A percentile compares a stretch with the other conserved stretches of the same genome.
Evolutionary conservation across 2,113 vertebrate species (phyloP).

Genomic region (Polypterus bichir): DNA sequence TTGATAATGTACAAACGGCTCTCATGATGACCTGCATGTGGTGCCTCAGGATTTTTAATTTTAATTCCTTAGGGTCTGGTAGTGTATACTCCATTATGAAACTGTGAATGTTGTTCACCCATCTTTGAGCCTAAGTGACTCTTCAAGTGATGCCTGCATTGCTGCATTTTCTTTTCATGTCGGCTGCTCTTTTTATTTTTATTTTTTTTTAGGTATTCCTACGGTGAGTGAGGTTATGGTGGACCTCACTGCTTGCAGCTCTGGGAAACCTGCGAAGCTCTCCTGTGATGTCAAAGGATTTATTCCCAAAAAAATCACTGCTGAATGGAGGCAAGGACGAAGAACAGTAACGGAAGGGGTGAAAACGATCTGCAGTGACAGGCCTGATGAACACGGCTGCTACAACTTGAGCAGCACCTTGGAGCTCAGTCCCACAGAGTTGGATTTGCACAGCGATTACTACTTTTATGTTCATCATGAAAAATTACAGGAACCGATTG

Average conservation of each 20-base stretch:
- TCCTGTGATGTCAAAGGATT: conserved; percentile 3
- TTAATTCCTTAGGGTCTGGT: too few species aligned
- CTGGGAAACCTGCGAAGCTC: background rate
- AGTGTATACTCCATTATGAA: too few species aligned
- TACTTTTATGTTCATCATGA: background rate
- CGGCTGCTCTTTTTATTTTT: too few species aligned
- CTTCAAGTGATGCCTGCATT: too few species aligned
- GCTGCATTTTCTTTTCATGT: too few species aligned
- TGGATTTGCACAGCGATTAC: conserved; percentile 5
- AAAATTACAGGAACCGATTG: background rate
- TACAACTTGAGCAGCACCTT: background rate
- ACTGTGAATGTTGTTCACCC: too few species aligned
- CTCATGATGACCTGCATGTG: too few species aligned
- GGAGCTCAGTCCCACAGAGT: background rate
- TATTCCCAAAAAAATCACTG: conserved; percentile 7
- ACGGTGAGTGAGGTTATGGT: background rate
- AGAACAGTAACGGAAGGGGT: background rate
- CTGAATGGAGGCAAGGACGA: background rate
- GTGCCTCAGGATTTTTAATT: too few species aligned
- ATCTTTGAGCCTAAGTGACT: too few species aligned
- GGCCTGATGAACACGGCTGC: background rate
- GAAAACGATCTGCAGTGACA: background rate
- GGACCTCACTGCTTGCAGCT: background rate
- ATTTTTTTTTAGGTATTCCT: conserved; percentile 6
- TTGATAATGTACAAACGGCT: too few species aligned